Evolutionary conservation across 2,797 vertebrate species (phyloP).

Genomic region (Tadarida brasiliensis): DNA sequence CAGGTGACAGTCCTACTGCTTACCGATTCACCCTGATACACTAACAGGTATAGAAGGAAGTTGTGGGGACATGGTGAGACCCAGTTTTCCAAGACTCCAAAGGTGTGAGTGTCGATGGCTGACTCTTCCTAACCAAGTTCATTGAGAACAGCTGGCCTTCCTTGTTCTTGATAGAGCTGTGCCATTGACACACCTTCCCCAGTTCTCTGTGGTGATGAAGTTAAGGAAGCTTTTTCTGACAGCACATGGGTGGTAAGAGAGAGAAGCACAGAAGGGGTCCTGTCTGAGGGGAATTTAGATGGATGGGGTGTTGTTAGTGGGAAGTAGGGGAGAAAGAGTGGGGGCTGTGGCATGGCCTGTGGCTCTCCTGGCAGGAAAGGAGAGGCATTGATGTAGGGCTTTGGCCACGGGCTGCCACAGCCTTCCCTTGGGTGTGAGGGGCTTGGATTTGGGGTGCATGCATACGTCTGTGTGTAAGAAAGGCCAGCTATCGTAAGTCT

Average conservation of each 20-base stretch:
- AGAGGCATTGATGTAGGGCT: not conserved
- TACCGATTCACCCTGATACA: fast-evolving
- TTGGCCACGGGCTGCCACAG: not conserved
- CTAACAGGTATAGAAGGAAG: not conserved
- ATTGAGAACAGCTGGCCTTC: not conserved
- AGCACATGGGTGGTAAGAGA: not conserved
- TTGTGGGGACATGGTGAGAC: not conserved
- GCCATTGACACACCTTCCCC: not conserved
- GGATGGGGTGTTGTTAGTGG: not conserved
- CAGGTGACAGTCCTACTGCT: not conserved
- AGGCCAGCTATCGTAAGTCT: not conserved
- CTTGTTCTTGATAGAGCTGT: not conserved
- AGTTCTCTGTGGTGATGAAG: not conserved
- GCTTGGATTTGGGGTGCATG: not conserved
- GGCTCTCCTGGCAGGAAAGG: not conserved
- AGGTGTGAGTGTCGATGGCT: not conserved
- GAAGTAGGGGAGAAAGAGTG: too few species aligned
- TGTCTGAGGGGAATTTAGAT: too few species aligned
- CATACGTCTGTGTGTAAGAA: not conserved
- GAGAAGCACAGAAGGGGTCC: not conserved
- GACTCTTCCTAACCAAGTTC: not conserved
- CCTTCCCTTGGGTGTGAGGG: not conserved
- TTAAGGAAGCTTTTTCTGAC: not conserved
- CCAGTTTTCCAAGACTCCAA: not conserved
- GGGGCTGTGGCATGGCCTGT: not conserved